Base-by-base conservation (phyloP, 2,113 vertebrate genomes). In the Nannobrachium achirus region DNA sequence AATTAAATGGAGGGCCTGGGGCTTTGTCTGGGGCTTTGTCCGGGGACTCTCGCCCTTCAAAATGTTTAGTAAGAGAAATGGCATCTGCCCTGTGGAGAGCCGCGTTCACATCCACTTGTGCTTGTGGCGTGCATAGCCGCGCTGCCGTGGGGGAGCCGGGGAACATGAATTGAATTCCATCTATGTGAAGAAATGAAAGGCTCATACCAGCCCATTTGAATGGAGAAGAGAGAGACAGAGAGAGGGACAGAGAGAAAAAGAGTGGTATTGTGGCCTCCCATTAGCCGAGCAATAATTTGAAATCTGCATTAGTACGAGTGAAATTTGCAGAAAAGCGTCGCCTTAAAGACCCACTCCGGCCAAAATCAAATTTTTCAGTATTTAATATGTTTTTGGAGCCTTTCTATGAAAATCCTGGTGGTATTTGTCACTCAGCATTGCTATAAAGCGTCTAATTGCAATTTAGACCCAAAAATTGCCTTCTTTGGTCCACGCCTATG, bases 1-100 rank as follows among this genome's bases (percentile, higher is more conserved):
- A 93, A 92, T 92, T 92, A 91, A 89, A 76, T 79, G 71, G 71
- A 89, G 82, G 84, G 84, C 86, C 86, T 48, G 69, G 70, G 81
- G 86, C 82, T 87, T 90, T 89, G 85, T 90, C 88, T 60, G 75
- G 65, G 84, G 84, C 82, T 85, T 89, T 88, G 84, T 92, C 85
- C 77, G 18, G 76, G 64, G 80, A 86, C 85, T 78, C 81, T 85
- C 71, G 75, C 86, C 86, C 86, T 89, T 86, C 77, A 76, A 82
- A 86, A 89, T 85, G 86, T 90, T 88, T 88, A 85, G 86, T 84
- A 88, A 89, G 79, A 86, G 89, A 82, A 83, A 82, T 77, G 81
- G 80, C 83, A 86, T 83, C 82, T 84, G 75, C 85, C 85, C 73
- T 79, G 68, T 77, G 68, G 80, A 90, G 72, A 76, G 76, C 75